A percentile compares a stretch with the other conserved stretches of the same genome.
Evolutionary conservation across 1,140 invertebrate species (phyloP).

Genomic region (Scylla paramamosain): DNA sequence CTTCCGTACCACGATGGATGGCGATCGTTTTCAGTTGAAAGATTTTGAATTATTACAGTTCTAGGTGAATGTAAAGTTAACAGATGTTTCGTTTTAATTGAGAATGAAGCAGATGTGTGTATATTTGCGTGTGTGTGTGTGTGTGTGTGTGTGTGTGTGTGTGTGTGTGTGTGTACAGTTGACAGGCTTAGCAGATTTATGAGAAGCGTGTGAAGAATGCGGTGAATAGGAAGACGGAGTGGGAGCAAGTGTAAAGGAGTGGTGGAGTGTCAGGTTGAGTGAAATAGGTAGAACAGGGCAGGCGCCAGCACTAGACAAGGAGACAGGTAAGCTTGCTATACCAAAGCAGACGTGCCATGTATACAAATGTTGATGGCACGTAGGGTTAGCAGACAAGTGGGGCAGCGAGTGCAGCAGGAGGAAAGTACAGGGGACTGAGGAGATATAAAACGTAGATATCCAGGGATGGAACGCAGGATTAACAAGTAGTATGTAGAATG

Average conservation of each 20-base stretch:
- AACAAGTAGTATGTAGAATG: not conserved
- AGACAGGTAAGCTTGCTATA: too few species aligned
- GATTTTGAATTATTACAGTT: not conserved
- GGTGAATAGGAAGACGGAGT: not conserved
- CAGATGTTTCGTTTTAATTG: not conserved
- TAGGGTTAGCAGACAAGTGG: not conserved
- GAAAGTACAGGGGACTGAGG: not conserved
- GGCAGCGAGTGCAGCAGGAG: not conserved
- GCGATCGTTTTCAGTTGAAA: not conserved
- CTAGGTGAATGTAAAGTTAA: not conserved
- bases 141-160: slow-evolving; percentile 33
- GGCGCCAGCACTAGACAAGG: too few species aligned
- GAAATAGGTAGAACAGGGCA: too few species aligned
- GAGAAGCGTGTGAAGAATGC: not conserved
- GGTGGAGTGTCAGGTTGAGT: too few species aligned
- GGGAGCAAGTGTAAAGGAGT: too few species aligned
- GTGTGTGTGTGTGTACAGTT: not conserved
- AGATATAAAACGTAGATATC: not conserved
- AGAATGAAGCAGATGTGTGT: not conserved
- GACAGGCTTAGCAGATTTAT: not conserved
- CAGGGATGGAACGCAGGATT: not conserved
- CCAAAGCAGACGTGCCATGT: not conserved
- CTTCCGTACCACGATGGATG: not conserved
- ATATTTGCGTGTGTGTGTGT: not conserved
- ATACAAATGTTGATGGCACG: not conserved